Percentiles rank a stretch among this genome's conserved stretches.
These are phyloP conservation scores for Xiphias gladius DNA, from an alignment of 2,113 vertebrate genomes.

Conservation along the genomic window DNA sequence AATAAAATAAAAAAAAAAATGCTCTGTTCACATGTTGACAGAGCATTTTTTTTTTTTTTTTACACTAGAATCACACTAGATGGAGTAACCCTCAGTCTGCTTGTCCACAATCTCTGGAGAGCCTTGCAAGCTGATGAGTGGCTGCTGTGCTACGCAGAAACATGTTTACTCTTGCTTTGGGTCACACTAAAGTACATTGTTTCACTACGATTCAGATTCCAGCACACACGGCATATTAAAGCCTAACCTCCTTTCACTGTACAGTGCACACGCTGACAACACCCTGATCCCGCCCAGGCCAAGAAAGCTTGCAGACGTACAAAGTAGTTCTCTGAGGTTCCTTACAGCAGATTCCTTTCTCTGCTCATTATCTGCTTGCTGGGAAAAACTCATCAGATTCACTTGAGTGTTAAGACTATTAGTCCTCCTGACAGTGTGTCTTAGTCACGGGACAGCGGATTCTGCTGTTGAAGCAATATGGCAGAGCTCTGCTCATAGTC, in stretches of 20 bases:
- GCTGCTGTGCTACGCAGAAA: background rate
- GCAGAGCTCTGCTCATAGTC: slow-evolving; percentile 68
- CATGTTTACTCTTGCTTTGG: slow-evolving; percentile 23
- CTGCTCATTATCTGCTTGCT: slow-evolving; percentile 79
- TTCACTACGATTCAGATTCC: slow-evolving; percentile 9
- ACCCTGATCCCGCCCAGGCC: slow-evolving; percentile 14
- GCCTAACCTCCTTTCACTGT: slow-evolving; percentile 15
- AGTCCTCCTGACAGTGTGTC: slow-evolving; percentile 78
- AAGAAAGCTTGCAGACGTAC: slow-evolving; percentile 56
- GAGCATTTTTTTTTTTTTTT: slow-evolving; percentile 22
- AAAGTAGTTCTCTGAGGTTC: slow-evolving; percentile 65
- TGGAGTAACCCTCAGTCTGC: slow-evolving; percentile 7
- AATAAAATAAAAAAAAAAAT: slow-evolving; percentile 6
- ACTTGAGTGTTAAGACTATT: slow-evolving; percentile 83
- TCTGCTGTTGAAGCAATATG: slow-evolving; percentile 82
- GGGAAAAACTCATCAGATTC: slow-evolving; percentile 81
- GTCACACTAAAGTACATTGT: slow-evolving; percentile 23
- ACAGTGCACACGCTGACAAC: slow-evolving; percentile 11
- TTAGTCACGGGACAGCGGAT: slow-evolving; percentile 78
- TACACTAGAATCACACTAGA: background rate
- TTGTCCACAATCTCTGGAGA: slow-evolving; percentile 8
- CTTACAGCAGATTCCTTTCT: slow-evolving; percentile 70
- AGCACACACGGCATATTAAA: background rate
- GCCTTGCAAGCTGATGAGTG: slow-evolving; percentile 13
- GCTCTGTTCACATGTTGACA: background rate